Evolutionary conservation across 1,140 invertebrate species (phyloP).

Genomic region (Lordiphosa clarofinis): DNA sequence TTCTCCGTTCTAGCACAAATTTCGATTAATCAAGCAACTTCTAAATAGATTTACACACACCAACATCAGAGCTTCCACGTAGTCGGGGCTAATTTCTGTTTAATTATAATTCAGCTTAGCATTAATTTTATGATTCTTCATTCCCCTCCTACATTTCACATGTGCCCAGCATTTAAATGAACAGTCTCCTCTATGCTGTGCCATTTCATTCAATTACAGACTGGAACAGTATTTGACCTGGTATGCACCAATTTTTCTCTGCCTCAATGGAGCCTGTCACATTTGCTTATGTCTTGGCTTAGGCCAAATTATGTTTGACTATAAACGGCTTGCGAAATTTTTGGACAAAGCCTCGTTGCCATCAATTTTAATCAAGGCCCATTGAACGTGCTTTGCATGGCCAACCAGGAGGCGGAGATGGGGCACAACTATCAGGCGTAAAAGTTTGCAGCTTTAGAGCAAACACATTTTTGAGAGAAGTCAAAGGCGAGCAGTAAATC

Average conservation of each 20-base stretch:
- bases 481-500: slow-evolving; percentile 61
- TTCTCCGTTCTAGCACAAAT: too few species aligned
- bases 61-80: too few species aligned
- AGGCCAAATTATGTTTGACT: slow-evolving; percentile 73
- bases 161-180: slow-evolving; percentile 63
- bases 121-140: too few species aligned
- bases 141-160: slow-evolving; percentile 10
- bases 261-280: slow-evolving; percentile 49
- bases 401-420: slow-evolving; percentile 11
- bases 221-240: slow-evolving; percentile 6
- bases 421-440: slow-evolving; percentile 30
- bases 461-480: slow-evolving; percentile 40
- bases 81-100: too few species aligned
- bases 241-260: slow-evolving; percentile 30
- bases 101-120: too few species aligned
- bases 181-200: slow-evolving; percentile 48
- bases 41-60: too few species aligned
- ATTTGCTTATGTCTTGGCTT: slow-evolving; percentile 67
- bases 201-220: slow-evolving; percentile 69
- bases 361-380: slow-evolving; percentile 73
- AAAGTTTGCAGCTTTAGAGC: slow-evolving; percentile 48
- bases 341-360: slow-evolving; percentile 62
- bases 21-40: too few species aligned
- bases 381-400: slow-evolving; percentile 59
- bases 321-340: slow-evolving; percentile 65